A percentile compares a stretch with the other conserved stretches of the same genome.
phyloP scores from a whole-genome alignment of 2,113 vertebrate genomes.

The Rhinolophus sinicus region DNA sequence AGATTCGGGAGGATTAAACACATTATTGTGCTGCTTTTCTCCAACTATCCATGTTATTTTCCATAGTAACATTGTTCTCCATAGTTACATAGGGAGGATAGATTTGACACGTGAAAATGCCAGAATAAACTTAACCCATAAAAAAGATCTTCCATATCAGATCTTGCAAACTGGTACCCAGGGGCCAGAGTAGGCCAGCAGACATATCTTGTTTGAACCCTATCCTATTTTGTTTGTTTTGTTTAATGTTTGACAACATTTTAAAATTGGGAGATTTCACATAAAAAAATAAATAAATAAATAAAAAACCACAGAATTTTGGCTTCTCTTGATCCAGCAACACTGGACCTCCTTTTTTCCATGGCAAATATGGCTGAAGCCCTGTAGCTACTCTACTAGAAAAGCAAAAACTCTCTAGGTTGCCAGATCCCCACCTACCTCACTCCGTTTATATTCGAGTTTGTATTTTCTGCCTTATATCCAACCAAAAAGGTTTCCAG shows the following conservation, averaged over 20 bases:
- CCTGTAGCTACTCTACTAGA: background rate
- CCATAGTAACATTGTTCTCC: constrained; percentile 20
- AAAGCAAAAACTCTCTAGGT: no score
- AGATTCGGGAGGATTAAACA: background rate
- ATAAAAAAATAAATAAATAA: background rate
- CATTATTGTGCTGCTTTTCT: constrained; percentile 25
- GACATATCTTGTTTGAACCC: background rate
- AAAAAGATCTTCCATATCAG: background rate
- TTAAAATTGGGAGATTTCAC: background rate
- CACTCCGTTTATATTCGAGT: no score
- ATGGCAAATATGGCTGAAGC: background rate
- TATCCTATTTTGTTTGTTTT: background rate
- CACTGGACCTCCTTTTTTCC: background rate
- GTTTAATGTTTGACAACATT: background rate
- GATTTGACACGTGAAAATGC: background rate
- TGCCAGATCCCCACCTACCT: no score
- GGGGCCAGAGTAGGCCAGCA: background rate
- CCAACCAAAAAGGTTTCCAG: background rate
- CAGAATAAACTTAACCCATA: background rate
- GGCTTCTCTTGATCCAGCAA: background rate
- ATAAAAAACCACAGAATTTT: background rate
- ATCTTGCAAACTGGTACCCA: background rate
- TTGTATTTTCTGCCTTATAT: background rate
- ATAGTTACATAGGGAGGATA: background rate
- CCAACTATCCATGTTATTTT: constrained; percentile 42